Evolutionary conservation across 37 sponge, comb jelly and placozoan genomes (phyloP).

Genomic region (Cladorhizidae sp.): DNA sequence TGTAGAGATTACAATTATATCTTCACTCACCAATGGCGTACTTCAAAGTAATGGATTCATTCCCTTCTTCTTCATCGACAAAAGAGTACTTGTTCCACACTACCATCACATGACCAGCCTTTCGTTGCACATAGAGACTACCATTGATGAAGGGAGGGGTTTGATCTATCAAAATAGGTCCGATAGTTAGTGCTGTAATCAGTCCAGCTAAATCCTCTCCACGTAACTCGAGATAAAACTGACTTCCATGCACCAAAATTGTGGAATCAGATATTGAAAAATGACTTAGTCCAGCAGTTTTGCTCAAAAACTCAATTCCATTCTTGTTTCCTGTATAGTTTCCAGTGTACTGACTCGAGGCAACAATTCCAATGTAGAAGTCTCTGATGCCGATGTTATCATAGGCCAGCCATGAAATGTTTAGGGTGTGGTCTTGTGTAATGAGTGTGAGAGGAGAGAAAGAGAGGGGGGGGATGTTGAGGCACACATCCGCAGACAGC

Average conservation of each 20-base stretch:
- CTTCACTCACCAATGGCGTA: constrained; percentile 63
- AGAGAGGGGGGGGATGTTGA: constrained; percentile 11
- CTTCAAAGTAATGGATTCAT: constrained; percentile 5
- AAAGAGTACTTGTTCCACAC: constrained; percentile 45
- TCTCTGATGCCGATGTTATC: constrained; percentile 59
- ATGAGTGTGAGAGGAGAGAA: constrained; percentile 17
- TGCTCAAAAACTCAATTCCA: not conserved
- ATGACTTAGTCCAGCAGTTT: constrained; percentile 42
- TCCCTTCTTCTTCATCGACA: constrained; percentile 32
- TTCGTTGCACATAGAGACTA: constrained; percentile 6
- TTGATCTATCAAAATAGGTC: constrained; percentile 75
- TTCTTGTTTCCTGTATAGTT: constrained; percentile 1
- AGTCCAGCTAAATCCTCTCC: constrained; percentile 50
- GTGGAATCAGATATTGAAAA: constrained; percentile 13
- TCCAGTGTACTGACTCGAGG: no score
- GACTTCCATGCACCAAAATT: constrained; percentile 6
- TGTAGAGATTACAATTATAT: not conserved
- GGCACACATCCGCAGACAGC: constrained; percentile 16
- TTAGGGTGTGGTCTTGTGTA: constrained; percentile 32
- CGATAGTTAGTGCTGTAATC: constrained; percentile 16
- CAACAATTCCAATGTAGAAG: constrained; percentile 59
- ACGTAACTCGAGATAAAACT: constrained; percentile 41
- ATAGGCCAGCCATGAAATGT: constrained; percentile 63
- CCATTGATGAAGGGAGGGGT: constrained; percentile 69
- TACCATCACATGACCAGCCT: constrained; percentile 28